phyloP scores from a whole-genome alignment of 1,140 invertebrate genomes.

The Drosophila hydei region DNA sequence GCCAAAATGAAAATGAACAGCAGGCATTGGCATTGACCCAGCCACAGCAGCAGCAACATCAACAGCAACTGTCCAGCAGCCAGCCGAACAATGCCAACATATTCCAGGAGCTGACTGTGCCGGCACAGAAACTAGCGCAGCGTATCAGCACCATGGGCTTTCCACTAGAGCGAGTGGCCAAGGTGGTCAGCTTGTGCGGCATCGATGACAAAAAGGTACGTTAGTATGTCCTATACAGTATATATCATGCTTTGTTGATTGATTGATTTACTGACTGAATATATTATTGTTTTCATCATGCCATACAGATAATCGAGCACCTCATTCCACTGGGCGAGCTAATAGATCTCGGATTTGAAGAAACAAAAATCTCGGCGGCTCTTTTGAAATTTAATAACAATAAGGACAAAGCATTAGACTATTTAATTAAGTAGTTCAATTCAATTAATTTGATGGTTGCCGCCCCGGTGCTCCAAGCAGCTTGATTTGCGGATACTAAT shows the following conservation, averaged over 20 bases:
- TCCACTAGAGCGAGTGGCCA: slow-evolving; percentile 89
- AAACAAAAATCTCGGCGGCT: slow-evolving; percentile 90
- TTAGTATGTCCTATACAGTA: background rate
- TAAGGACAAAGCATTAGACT: slow-evolving; percentile 93
- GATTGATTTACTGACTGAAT: background rate
- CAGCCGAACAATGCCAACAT: slow-evolving; percentile 16
- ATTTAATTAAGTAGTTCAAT: slow-evolving; percentile 89
- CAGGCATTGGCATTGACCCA: slow-evolving; percentile 19
- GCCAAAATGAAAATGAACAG: slow-evolving; percentile 67
- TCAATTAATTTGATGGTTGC: slow-evolving; percentile 32
- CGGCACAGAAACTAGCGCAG: slow-evolving; percentile 88
- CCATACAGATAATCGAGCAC: slow-evolving; percentile 88
- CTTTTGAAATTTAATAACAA: slow-evolving; percentile 91
- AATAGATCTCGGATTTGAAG: slow-evolving; percentile 92
- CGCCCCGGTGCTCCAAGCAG: slow-evolving; percentile 23
- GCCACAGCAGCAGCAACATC: slow-evolving; percentile 34
- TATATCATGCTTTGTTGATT: background rate
- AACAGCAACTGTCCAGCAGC: slow-evolving; percentile 13
- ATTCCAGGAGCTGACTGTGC: slow-evolving; percentile 85
- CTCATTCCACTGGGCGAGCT: slow-evolving; percentile 88
- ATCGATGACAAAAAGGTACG: slow-evolving; percentile 93
- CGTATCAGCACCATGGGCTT: slow-evolving; percentile 94
- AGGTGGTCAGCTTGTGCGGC: slow-evolving; percentile 89
- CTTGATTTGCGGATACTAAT: slow-evolving; percentile 3
- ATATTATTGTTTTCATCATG: background rate